Evolutionary conservation across 2,888 invertebrate genomes (phyloP).

Genomic region (Ceriagrion tenellum): DNA sequence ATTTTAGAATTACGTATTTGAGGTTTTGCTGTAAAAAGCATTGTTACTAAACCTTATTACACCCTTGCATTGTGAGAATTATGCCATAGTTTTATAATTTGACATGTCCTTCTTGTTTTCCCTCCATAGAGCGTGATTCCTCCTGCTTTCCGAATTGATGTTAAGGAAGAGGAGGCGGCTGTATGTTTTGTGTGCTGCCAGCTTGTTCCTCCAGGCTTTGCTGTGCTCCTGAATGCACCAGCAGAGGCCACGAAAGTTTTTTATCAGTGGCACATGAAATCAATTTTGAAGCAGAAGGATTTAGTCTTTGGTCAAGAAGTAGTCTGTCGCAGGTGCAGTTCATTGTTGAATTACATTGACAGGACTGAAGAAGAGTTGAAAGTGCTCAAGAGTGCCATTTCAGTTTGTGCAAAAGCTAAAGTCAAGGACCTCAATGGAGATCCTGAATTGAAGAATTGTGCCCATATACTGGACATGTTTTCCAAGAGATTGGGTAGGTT

Average conservation of each 20-base stretch:
- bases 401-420: background rate
- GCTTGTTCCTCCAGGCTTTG: slow-evolving; percentile 1
- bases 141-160: too few species aligned
- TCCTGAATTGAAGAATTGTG: background rate
- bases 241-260: background rate
- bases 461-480: slow-evolving; percentile 49
- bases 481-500: background rate
- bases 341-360: slow-evolving; percentile 41
- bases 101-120: too few species aligned
- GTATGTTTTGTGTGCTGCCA: slow-evolving; percentile 12
- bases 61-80: too few species aligned
- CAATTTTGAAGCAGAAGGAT: background rate
- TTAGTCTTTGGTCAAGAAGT: background rate
- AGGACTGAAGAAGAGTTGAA: slow-evolving; percentile 24
- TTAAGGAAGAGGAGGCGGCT: too few species aligned
- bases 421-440: background rate
- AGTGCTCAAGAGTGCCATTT: slow-evolving; percentile 36
- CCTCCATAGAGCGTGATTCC: too few species aligned
- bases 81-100: too few species aligned
- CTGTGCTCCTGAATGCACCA: background rate
- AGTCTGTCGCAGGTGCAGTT: slow-evolving; percentile 20
- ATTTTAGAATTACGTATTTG: too few species aligned
- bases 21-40: too few species aligned
- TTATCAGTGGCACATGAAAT: background rate
- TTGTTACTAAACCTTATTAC: too few species aligned